These are phyloP conservation scores for Spizella passerina DNA, from an alignment of 2,797 vertebrate species.

Conservation along the genomic window DNA sequence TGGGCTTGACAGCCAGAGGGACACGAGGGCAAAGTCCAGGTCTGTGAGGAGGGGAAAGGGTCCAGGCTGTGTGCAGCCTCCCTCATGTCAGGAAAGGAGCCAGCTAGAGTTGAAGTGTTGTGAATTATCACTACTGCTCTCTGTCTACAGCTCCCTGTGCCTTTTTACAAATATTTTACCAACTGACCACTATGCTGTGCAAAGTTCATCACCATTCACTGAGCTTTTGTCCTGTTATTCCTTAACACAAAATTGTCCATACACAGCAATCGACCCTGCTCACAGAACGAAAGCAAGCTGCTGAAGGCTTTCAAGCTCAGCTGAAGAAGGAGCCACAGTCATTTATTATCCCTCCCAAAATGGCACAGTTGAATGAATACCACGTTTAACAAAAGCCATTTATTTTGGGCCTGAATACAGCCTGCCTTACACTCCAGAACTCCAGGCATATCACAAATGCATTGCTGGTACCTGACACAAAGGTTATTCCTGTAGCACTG, in stretches of 20 bases:
- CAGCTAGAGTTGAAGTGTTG: neutral
- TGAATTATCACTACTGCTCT: neutral
- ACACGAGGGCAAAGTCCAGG: neutral
- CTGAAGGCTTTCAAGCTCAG: neutral
- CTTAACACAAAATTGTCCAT: neutral
- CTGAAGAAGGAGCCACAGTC: neutral
- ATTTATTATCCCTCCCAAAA: neutral
- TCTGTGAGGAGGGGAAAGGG: conserved; percentile 29
- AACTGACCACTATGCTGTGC: neutral
- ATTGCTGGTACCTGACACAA: neutral
- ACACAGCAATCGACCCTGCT: accelerated
- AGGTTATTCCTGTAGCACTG: neutral
- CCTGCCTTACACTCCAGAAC: neutral
- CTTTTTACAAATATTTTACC: neutral
- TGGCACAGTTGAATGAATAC: neutral
- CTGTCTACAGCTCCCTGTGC: neutral
- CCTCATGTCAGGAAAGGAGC: neutral
- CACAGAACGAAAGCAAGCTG: neutral
- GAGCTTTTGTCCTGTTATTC: neutral
- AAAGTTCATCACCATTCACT: neutral
- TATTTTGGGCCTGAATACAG: neutral
- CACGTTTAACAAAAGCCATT: neutral
- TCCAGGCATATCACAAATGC: neutral
- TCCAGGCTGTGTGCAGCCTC: neutral
- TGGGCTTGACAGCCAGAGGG: neutral